These are phyloP conservation scores for Dyspetes luteomarginatus DNA, from an alignment of 2,888 invertebrate genomes.

Conservation along the genomic window DNA sequence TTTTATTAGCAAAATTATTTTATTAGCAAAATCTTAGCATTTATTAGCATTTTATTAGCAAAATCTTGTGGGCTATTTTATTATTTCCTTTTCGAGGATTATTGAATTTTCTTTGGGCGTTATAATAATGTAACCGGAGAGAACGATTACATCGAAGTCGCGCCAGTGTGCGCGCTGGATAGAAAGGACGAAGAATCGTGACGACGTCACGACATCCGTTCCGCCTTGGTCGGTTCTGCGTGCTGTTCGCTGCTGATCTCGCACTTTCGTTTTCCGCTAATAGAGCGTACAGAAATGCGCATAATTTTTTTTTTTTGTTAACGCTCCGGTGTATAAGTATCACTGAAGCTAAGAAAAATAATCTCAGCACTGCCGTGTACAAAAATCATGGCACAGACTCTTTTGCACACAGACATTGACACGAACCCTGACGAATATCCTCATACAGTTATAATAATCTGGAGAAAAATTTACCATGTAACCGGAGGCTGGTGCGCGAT, in stretches of 20 bases:
- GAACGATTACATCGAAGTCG: slow-evolving; percentile 60
- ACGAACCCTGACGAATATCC: too few relatives aligned
- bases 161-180: slow-evolving; percentile 41
- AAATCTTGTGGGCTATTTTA: slow-evolving; percentile 17
- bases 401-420: too few relatives aligned
- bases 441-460: too few relatives aligned
- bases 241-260: slow-evolving; percentile 56
- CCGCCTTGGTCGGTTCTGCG: slow-evolving; percentile 58
- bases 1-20: too few relatives aligned
- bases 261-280: slow-evolving; percentile 67
- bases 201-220: slow-evolving; percentile 64
- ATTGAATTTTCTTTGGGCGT: slow-evolving; percentile 27
- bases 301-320: slow-evolving; percentile 48
- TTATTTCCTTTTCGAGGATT: slow-evolving; percentile 47
- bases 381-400: too few relatives aligned
- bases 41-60: too few relatives aligned
- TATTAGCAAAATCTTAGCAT: too few relatives aligned
- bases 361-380: too few relatives aligned
- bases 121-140: slow-evolving; percentile 28
- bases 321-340: slow-evolving; percentile 5
- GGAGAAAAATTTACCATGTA: too few relatives aligned
- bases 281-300: slow-evolving; percentile 58
- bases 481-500: too few relatives aligned
- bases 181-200: slow-evolving; percentile 65
- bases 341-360: too few relatives aligned